Evolutionary conservation across 1,140 invertebrate genomes (phyloP), one percentile per base, ranked within the genome.

Genomic region (Dufourea novaeangliae): DNA sequence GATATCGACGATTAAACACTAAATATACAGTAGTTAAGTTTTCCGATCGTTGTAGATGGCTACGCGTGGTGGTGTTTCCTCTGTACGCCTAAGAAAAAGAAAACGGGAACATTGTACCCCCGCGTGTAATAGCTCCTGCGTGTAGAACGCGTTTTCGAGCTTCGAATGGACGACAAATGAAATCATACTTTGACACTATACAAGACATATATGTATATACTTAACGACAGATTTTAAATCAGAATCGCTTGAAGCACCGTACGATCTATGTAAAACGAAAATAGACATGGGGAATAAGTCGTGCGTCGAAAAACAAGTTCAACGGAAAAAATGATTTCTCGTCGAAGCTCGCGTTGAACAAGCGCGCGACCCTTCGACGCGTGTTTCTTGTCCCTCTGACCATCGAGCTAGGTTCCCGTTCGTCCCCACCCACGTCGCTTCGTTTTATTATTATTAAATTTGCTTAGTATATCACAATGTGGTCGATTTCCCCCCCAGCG

Each of bases 401-500:
- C 17, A 10, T 27, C 73, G 73, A 76, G 72, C 66, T 54, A 57
- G 52, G 54, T 57, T 56, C 50, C 46, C 69, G 37, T 44, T 50
- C 32, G 12, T 56, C 8, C 22, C 27, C 12, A 20, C 46, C 46
- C 20, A 37, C 3, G 8, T n/a, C 50, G 27, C 12, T 8, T 37
- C 34, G 10, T 4, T 32, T 76, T 76, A 66, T 61, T 61, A 70
- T 52, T 54, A 62, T 77, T 68, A 76, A n/a, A 29, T 72, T 77
- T 77, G 68, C 80, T 84, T 79, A 74, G 80, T 88, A 92, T 92
- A 92, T 92, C 92, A 92, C 92, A 92, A 90, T 92, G 82, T 90
- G 85, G 86, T 89, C 89, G 89, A 89, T 88, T 87, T 82, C 39
- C 12, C 32, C 41, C 27, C 39, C 50, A 50, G 70, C 78, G 37